phyloP scores from a whole-genome alignment of 2,888 invertebrate species.

The Phytoseiulus persimilis region DNA sequence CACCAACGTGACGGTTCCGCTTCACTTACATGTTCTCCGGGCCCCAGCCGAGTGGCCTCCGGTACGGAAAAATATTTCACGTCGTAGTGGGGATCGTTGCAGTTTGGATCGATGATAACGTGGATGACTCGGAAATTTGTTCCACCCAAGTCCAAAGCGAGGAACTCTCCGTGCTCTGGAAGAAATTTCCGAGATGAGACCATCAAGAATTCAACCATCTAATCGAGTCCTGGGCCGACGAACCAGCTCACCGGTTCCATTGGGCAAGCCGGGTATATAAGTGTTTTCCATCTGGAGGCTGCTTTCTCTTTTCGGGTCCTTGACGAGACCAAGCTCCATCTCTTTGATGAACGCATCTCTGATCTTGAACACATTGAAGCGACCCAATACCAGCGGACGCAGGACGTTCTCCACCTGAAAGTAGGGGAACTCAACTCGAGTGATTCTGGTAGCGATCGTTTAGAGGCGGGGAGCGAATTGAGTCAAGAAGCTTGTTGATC shows the following conservation, averaged over 20 bases:
- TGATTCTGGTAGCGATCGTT: neutral
- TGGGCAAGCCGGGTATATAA: slow-evolving; percentile 40
- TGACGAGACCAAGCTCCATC: slow-evolving; percentile 59
- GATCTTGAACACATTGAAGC: slow-evolving; percentile 48
- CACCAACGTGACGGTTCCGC: no score
- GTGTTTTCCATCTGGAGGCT: slow-evolving; percentile 42
- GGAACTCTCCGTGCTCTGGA: slow-evolving; percentile 63
- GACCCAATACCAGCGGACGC: slow-evolving; percentile 21
- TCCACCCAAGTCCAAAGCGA: slow-evolving; percentile 71
- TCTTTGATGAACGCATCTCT: slow-evolving; percentile 59
- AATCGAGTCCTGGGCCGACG: slow-evolving; percentile 33
- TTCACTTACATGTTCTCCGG: slow-evolving; percentile 53
- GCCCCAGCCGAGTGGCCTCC: slow-evolving; percentile 58
- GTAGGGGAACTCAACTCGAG: neutral
- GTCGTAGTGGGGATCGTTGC: slow-evolving; percentile 48
- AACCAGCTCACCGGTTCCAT: neutral
- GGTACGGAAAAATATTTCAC: slow-evolving; percentile 57
- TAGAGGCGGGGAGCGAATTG: neutral
- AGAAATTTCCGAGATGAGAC: slow-evolving; percentile 41
- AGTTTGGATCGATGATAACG: slow-evolving; percentile 55
- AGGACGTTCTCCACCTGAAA: slow-evolving; percentile 16
- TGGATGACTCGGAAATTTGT: slow-evolving; percentile 69
- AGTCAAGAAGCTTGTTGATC: neutral
- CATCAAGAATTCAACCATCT: neutral
- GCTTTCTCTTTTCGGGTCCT: slow-evolving; percentile 50